Percentiles rank a stretch among this genome's conserved stretches.
Conservation (phyloP, 92 coral and sea anemone species). For the Meandrina meandrites region DNA sequence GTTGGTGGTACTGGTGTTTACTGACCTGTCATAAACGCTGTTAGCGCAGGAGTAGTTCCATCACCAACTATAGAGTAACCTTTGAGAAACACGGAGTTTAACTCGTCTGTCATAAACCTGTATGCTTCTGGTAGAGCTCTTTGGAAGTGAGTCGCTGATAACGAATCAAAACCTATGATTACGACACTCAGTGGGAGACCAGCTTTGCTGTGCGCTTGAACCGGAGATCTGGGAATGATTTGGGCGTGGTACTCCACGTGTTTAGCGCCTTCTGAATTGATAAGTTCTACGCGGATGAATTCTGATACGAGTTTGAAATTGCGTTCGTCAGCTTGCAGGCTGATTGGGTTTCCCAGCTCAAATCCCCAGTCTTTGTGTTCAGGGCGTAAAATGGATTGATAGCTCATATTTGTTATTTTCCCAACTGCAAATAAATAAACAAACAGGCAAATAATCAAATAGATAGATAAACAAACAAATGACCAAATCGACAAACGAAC, state of each 20-base stretch:
- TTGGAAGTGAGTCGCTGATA: slow-evolving; percentile 79
- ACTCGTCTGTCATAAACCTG: slow-evolving; percentile 67
- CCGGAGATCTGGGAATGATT: slow-evolving; percentile 61
- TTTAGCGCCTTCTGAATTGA: slow-evolving; percentile 52
- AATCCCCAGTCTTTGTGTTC: slow-evolving; percentile 76
- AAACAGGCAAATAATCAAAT: not conserved
- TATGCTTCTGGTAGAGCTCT: slow-evolving; percentile 83
- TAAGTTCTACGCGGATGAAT: slow-evolving; percentile 77
- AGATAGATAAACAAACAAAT: not conserved
- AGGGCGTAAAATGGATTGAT: slow-evolving; percentile 28
- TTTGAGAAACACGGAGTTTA: slow-evolving; percentile 70
- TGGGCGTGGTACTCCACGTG: slow-evolving; percentile 87
- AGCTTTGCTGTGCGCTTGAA: not conserved
- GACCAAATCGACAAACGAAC: not conserved
- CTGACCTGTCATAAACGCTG: slow-evolving; percentile 88
- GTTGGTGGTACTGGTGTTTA: too few relatives aligned
- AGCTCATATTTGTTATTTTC: not conserved
- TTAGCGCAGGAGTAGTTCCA: slow-evolving; percentile 93
- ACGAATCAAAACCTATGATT: slow-evolving; percentile 89
- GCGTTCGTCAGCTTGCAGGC: slow-evolving; percentile 4
- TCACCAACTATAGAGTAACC: slow-evolving; percentile 94
- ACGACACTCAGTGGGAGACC: slow-evolving; percentile 84
- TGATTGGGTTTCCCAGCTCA: slow-evolving; percentile 26
- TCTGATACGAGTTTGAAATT: slow-evolving; percentile 65
- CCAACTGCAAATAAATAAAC: not conserved